These are phyloP conservation scores for Archips crataeganus DNA, from an alignment of 2,888 invertebrate species.

Conservation along the genomic window DNA sequence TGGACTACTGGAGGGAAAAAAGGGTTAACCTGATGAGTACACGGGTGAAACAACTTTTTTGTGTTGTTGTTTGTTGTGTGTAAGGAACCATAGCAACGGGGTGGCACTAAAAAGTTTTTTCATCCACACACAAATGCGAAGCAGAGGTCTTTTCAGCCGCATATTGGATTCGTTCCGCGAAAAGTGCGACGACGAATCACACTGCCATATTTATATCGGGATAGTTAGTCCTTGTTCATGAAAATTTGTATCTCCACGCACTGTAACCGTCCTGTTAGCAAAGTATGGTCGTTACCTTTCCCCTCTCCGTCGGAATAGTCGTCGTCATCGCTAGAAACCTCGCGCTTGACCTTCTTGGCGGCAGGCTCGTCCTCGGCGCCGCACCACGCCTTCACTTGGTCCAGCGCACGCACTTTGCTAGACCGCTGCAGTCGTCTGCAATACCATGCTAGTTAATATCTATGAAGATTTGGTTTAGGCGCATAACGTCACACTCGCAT, in stretches of 20 bases:
- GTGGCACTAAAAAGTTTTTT: too few relatives aligned
- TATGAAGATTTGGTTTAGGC: too few relatives aligned
- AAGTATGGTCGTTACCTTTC: slow-evolving; percentile 54
- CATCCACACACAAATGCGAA: too few relatives aligned
- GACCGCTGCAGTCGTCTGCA: slow-evolving; percentile 89
- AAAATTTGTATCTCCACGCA: too few relatives aligned
- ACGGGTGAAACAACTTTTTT: too few relatives aligned
- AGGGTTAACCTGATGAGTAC: not conserved
- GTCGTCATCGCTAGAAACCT: slow-evolving; percentile 83
- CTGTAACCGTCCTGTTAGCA: not conserved
- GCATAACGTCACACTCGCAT: too few relatives aligned
- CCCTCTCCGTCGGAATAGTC: slow-evolving; percentile 79
- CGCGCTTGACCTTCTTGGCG: slow-evolving; percentile 83
- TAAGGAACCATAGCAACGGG: too few relatives aligned
- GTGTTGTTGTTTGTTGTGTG: too few relatives aligned
- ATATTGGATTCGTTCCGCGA: not conserved
- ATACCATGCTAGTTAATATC: slow-evolving; percentile 8
- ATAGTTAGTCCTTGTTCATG: too few relatives aligned
- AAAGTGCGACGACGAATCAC: too few relatives aligned
- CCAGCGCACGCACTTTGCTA: slow-evolving; percentile 93
- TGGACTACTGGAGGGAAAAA: too few relatives aligned
- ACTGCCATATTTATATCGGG: too few relatives aligned
- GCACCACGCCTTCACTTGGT: slow-evolving; percentile 94
- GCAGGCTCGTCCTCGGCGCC: slow-evolving; percentile 84
- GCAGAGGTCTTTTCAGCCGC: not conserved